A percentile compares a stretch with the other conserved stretches of the same genome.
Conservation (phyloP, 2,888 invertebrate genomes). For the Trichopoda pennipes region DNA sequence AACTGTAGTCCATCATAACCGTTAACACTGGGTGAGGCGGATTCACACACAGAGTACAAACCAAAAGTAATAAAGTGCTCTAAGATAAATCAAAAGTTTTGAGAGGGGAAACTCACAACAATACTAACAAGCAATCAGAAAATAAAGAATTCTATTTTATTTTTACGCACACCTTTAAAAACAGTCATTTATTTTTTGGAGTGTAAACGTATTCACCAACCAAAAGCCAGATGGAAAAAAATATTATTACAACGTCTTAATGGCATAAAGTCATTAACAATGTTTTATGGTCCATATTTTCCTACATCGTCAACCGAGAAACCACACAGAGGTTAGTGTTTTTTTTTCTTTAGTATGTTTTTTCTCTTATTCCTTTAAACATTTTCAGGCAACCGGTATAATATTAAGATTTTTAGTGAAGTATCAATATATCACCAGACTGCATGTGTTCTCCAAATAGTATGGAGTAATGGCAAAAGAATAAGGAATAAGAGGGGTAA, state of each 20-base stretch:
- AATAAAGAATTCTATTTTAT: not conserved
- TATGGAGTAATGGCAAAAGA: not conserved
- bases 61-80: no score
- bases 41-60: no score
- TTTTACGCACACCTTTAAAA: not conserved
- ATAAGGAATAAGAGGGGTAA: slow-evolving; percentile 29
- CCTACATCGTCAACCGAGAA: slow-evolving; percentile 42
- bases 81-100: no score
- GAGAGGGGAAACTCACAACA: no score
- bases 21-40: no score
- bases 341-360: not conserved
- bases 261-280: slow-evolving; percentile 64
- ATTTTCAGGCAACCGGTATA: slow-evolving; percentile 29
- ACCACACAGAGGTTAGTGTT: slow-evolving; percentile 34
- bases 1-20: no score
- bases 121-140: no score
- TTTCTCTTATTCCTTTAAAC: not conserved
- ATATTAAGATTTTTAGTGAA: slow-evolving; percentile 48
- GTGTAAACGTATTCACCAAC: slow-evolving; percentile 28
- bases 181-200: slow-evolving; percentile 1
- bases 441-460: slow-evolving; percentile 58
- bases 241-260: slow-evolving; percentile 64
- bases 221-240: not conserved
- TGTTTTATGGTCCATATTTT: slow-evolving; percentile 66
- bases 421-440: slow-evolving; percentile 63